Conservation (phyloP, 2,113 vertebrate species). For the Mormoops blainvillei region DNA sequence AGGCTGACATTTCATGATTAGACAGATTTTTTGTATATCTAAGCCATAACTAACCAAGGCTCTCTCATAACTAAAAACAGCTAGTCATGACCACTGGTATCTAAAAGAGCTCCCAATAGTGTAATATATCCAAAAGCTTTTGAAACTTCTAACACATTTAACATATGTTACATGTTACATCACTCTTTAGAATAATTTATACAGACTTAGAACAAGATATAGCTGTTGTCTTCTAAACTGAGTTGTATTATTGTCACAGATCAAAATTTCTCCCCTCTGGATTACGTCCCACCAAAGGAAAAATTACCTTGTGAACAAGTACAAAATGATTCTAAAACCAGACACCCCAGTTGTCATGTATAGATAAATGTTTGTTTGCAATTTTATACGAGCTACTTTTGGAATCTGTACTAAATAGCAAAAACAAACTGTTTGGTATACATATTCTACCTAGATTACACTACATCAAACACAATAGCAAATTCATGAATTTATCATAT, state of each 20-base stretch:
- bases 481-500: not conserved
- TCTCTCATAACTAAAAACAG: conserved; percentile 15
- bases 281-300: conserved; percentile 8
- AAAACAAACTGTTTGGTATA: not conserved
- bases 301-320: not conserved
- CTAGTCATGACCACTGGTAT: not conserved
- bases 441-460: not conserved
- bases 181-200: conserved; percentile 19
- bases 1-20: not conserved
- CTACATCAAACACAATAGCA: not conserved
- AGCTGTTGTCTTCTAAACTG: conserved; percentile 23
- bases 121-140: conserved; percentile 1
- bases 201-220: conserved; percentile 5
- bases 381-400: conserved; percentile 16
- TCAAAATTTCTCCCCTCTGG: not conserved
- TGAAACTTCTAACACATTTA: not conserved
- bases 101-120: conserved; percentile 14
- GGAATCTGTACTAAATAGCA: conserved; percentile 9
- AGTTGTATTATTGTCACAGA: conserved; percentile 36
- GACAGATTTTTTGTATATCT: not conserved
- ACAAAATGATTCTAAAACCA: conserved; percentile 27
- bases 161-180: not conserved
- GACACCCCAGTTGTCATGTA: not conserved
- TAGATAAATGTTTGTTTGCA: conserved; percentile 15
- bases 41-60: conserved; percentile 35